These are phyloP conservation scores for Zootermopsis nevadensis DNA, from an alignment of 2,888 invertebrate genomes.

Conservation along the genomic window DNA sequence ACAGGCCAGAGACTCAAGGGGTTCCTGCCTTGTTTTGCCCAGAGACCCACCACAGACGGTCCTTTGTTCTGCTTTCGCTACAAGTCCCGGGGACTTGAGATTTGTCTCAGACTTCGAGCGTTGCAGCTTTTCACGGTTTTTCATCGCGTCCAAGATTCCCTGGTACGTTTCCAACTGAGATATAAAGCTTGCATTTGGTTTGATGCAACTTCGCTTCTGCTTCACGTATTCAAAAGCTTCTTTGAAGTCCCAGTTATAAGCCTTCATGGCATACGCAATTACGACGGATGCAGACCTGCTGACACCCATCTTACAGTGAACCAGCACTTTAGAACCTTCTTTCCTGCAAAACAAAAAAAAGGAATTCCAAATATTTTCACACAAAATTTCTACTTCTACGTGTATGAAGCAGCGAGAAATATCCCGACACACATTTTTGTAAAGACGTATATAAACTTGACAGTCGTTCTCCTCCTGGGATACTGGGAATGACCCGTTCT, in stretches of 20 bases:
- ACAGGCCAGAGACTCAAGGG: constrained; percentile 48
- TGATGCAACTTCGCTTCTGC: constrained; percentile 90
- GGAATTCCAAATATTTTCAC: too few relatives aligned
- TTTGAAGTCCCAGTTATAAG: constrained; percentile 92
- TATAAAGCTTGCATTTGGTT: constrained; percentile 95
- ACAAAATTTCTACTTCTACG: too few relatives aligned
- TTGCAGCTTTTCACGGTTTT: constrained; percentile 92
- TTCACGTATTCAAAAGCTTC: constrained; percentile 92
- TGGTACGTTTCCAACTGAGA: constrained; percentile 92
- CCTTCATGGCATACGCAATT: constrained; percentile 98
- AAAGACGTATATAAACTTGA: too few relatives aligned
- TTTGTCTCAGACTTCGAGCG: constrained; percentile 94
- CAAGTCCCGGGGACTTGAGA: constrained; percentile 76
- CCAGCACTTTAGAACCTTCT: constrained; percentile 92
- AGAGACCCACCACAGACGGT: constrained; percentile 57
- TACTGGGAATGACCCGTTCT: too few relatives aligned
- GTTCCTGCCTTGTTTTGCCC: constrained; percentile 50
- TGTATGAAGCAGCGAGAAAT: too few relatives aligned
- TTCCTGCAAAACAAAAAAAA: constrained; percentile 64
- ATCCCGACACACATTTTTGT: too few relatives aligned
- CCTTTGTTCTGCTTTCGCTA: constrained; percentile 44
- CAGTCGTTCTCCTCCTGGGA: too few relatives aligned
- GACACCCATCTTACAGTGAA: constrained; percentile 99
- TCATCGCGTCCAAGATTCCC: constrained; percentile 96
- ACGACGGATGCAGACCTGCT: constrained; percentile 98